A percentile compares a stretch with the other conserved stretches of the same genome.
Evolutionary conservation across 2,113 vertebrate species (phyloP).

Genomic region (Crypturellus undulatus): DNA sequence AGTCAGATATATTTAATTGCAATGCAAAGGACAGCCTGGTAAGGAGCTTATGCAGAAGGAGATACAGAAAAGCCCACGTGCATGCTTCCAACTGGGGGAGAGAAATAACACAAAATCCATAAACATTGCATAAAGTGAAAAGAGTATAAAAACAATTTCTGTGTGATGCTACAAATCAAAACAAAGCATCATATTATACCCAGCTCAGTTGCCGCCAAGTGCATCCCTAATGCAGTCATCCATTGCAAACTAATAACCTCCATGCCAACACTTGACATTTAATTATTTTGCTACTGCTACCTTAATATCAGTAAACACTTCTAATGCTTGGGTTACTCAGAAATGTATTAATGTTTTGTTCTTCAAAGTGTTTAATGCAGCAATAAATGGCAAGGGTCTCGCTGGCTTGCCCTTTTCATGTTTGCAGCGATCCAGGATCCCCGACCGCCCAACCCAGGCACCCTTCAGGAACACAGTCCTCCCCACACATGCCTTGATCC

Average conservation of each 20-base stretch:
- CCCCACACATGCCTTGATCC: accelerated
- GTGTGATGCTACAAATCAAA: neutral
- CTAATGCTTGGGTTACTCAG: neutral
- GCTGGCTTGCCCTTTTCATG: neutral
- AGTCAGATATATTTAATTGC: constrained; percentile 32
- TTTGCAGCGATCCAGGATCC: neutral
- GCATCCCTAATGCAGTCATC: neutral
- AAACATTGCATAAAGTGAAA: neutral
- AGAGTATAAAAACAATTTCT: neutral
- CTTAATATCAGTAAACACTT: neutral
- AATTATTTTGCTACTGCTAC: neutral
- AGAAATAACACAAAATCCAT: neutral
- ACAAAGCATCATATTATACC: neutral
- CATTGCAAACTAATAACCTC: neutral
- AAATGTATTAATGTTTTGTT: neutral
- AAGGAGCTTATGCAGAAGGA: constrained; percentile 29
- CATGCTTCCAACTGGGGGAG: neutral
- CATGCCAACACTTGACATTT: neutral
- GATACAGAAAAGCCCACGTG: neutral
- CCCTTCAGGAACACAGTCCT: neutral
- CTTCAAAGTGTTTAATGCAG: neutral
- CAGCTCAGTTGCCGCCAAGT: neutral
- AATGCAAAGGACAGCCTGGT: neutral
- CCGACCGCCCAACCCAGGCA: neutral
- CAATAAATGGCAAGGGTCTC: neutral